These are phyloP conservation scores for Epinotia brunnichana DNA, from an alignment of 2,888 invertebrate species.

Conservation along the genomic window DNA sequence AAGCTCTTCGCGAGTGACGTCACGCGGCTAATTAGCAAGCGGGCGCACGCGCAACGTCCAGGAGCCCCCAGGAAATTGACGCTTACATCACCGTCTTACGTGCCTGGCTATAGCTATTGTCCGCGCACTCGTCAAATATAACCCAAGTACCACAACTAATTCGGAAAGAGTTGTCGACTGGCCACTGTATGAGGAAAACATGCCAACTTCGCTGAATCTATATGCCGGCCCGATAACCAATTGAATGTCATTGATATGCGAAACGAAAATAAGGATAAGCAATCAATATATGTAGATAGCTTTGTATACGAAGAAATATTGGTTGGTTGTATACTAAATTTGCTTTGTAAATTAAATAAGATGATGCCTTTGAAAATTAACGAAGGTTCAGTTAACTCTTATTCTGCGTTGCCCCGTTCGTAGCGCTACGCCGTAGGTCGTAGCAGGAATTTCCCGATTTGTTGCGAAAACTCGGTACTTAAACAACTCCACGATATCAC, in stretches of 20 bases:
- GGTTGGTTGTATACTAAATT: too few relatives aligned
- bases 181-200: slow-evolving; percentile 19
- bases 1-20: slow-evolving; percentile 74
- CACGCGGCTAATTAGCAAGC: slow-evolving; percentile 77
- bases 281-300: too few relatives aligned
- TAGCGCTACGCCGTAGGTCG: slow-evolving; percentile 1
- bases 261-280: not conserved
- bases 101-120: slow-evolving; percentile 64
- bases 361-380: too few relatives aligned
- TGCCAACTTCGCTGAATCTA: not conserved
- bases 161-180: slow-evolving; percentile 15
- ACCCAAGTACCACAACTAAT: slow-evolving; percentile 13
- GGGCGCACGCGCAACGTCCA: slow-evolving; percentile 64
- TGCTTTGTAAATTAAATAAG: too few relatives aligned
- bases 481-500: too few relatives aligned
- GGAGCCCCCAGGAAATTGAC: slow-evolving; percentile 74
- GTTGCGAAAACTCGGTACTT: not conserved
- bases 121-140: slow-evolving; percentile 44
- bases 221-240: not conserved
- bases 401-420: not conserved
- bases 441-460: not conserved
- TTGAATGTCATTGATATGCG: not conserved
- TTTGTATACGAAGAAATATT: too few relatives aligned
- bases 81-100: slow-evolving; percentile 77
- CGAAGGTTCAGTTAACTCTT: not conserved